phyloP scores from a whole-genome alignment of 2,113 vertebrate genomes.

The Catharus bicknelli region DNA sequence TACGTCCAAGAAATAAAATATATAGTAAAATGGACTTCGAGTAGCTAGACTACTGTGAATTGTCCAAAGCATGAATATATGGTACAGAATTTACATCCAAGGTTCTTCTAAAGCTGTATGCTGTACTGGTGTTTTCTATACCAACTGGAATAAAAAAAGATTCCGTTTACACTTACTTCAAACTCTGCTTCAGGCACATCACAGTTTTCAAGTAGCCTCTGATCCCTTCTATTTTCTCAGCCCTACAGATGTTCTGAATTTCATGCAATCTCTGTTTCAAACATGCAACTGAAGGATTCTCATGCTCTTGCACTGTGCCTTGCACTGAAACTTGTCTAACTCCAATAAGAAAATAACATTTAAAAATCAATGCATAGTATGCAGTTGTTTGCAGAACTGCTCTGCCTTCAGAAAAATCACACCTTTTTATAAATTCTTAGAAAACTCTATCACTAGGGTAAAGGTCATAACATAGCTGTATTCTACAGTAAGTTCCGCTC shows the following conservation, averaged over 20 bases:
- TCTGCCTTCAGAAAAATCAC: not conserved
- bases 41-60: not conserved
- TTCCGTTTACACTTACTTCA: not conserved
- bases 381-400: not conserved
- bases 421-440: not conserved
- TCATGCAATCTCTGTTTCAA: not conserved
- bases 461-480: not conserved
- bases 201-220: not conserved
- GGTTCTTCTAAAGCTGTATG: not conserved
- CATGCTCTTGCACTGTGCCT: not conserved
- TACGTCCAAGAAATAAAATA: not conserved
- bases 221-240: not conserved
- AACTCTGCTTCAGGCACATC: not conserved
- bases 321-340: not conserved
- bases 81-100: not conserved
- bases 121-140: not conserved
- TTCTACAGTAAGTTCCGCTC: not conserved
- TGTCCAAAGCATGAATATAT: not conserved
- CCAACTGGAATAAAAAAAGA: not conserved
- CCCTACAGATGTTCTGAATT: not conserved
- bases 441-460: not conserved
- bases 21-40: not conserved
- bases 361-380: not conserved
- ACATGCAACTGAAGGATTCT: not conserved
- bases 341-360: not conserved